Evolutionary conservation across 2,888 invertebrate species (phyloP), one percentile per base, ranked within the genome.

Genomic region (Formica aserva): DNA sequence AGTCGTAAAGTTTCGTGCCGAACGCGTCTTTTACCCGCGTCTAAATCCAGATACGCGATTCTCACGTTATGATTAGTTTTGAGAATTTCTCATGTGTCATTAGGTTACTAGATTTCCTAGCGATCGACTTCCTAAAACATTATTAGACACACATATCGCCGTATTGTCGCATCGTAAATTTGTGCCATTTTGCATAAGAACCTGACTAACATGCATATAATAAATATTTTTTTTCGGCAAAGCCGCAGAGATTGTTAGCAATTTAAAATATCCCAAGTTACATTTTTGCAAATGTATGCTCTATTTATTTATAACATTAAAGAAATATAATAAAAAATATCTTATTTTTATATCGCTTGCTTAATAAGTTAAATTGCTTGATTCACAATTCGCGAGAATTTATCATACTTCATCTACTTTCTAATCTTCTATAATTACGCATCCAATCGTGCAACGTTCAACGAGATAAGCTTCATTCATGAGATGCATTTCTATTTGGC

Each of bases 101-200:
- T 90, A 86, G 91, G 90, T 91, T 91, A 91, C 89, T 88, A 65
- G 88, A 88, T 85, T 89, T 86, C 75, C 82, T 78, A 72, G 66
- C 84, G 71, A 35, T 84, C 57, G 84, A 77, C 82, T 87, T 83
- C 86, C 45, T 86, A 83, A 75, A 62, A 74, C 78, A 67, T 87
- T 81, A 87, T 87, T 88, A 85, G 84, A 67, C 76, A 65, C 78
- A 67, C 57, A 62, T 69, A 66, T 72, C 66, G 52, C 26, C 9
- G 82, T 76, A 85, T 83, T 86, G 63, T 65, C 52, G 81, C 57
- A 38, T 63, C 55, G 60, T 32, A 26, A 52, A 80, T 29, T 26
- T 29, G 22, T 32, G 32, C 18, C 18, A 48, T 52, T 48, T 52
- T 71, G 11, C 32, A 3, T 4, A 6, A n/a, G 11, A 6, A 63